phyloP scores from a whole-genome alignment of 2,888 invertebrate species.

The Julus scanicus region DNA sequence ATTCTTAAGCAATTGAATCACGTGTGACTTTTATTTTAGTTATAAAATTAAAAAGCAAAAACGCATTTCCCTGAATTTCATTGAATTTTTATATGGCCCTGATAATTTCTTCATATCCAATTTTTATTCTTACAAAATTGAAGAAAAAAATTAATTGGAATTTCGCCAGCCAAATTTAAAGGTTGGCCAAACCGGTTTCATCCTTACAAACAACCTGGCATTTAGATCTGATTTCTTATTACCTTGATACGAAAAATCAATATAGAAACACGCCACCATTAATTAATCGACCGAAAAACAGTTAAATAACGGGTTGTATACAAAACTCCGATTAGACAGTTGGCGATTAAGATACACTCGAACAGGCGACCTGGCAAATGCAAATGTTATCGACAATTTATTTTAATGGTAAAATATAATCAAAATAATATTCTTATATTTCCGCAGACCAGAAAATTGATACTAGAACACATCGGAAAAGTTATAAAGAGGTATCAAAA shows the following conservation, averaged over 20 bases:
- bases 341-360: background rate
- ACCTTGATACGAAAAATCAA: background rate
- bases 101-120: background rate
- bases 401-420: background rate
- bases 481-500: background rate
- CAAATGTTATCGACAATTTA: background rate
- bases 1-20: too few species aligned
- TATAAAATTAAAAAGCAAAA: too few species aligned
- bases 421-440: too few species aligned
- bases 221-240: conserved; percentile 1
- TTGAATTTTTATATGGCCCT: background rate
- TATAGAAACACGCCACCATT: background rate
- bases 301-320: background rate
- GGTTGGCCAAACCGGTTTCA: conserved; percentile 20
- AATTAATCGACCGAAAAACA: too few species aligned
- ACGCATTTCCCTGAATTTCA: too few species aligned
- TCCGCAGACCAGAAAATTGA: background rate
- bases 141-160: background rate
- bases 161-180: conserved; percentile 1
- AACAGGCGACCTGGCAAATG: background rate
- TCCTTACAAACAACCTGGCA: conserved; percentile 2
- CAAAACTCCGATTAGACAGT: background rate
- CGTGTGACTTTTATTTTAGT: too few species aligned
- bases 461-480: background rate
- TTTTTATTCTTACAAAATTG: background rate